phyloP scores from a whole-genome alignment of 1,140 invertebrate genomes.

The Cyclargus thomasi region DNA sequence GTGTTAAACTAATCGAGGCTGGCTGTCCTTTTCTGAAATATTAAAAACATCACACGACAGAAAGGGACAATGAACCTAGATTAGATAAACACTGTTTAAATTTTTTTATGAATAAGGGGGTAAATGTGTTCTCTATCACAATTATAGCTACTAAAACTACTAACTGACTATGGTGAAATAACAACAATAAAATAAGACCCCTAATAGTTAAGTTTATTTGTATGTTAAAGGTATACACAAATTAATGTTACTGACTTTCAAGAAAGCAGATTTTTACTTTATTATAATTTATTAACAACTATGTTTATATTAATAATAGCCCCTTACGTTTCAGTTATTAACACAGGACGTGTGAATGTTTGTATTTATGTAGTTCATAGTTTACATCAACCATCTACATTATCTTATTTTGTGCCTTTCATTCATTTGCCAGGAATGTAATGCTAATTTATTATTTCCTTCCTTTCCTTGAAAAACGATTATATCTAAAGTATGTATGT shows the following conservation, averaged over 20 bases:
- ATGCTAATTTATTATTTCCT: slow-evolving; percentile 3
- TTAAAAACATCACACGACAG: no score
- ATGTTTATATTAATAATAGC: not conserved
- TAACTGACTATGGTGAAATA: no score
- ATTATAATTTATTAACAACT: not conserved
- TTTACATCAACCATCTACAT: not conserved
- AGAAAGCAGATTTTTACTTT: slow-evolving; percentile 6
- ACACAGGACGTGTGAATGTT: not conserved
- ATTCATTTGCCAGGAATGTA: slow-evolving; percentile 12
- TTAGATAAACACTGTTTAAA: no score
- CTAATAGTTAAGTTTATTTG: no score
- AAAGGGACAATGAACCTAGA: no score
- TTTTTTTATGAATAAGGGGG: no score
- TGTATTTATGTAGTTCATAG: slow-evolving; percentile 5
- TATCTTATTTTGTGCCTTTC: not conserved
- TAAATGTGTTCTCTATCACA: no score
- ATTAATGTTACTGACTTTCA: slow-evolving; percentile 4
- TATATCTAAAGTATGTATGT: not conserved
- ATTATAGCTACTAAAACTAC: no score
- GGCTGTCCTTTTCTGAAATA: no score
- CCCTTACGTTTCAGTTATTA: slow-evolving; percentile 1
- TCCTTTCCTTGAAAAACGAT: not conserved
- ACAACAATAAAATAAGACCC: no score
- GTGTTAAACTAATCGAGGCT: no score
- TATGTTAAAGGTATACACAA: no score